Base-by-base conservation (phyloP, 2,797 vertebrate species). In the Australoheros facetus region DNA sequence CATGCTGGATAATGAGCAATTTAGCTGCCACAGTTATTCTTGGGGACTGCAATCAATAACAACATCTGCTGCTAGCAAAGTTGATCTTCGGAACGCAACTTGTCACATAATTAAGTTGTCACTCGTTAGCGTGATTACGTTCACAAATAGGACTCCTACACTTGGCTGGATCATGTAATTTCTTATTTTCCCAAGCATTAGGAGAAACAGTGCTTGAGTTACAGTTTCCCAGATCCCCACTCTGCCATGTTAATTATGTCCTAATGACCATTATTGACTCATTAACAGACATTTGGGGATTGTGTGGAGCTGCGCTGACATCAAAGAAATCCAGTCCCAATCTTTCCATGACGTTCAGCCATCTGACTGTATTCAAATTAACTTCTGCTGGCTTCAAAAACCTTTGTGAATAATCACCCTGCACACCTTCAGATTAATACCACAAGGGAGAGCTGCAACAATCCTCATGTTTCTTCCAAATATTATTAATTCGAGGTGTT, bases 241-340 rank as follows among this genome's bases (percentile, higher is more conserved):
- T 93, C 92, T 94, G 95, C 95, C 95, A 94, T 96, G 96, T 97
- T 98, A 97, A 98, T 97, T 97, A 96, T 94, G 91, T 94, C 96
- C 96, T 97, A 97, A 98, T 97, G 96, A 95, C 96, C 95, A 96
- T 97, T 97, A 97, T 96, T 97, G 97, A 97, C 96, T 97, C 96
- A 97, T 97, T 97, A 97, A 95, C 90, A 93, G 95, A 95, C 95
- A 95, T 96, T 96, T 95, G 96, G 95, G 95, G 96, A 97, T 96
- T 94, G 95, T 96, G 96, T 48, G 66, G 95, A 93, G 95, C 96
- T 87, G 94, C 94, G 91, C 95, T 96, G 97, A 97, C 96, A 97
- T 97, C 96, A 95, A 96, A 96, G 94, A 97, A 96, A 96, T 96
- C 95, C 96, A 95, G 96, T 96, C 96, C 92, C 97, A 95, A 96